Evolutionary conservation across 2,888 invertebrate species (phyloP).

Genomic region (Leucophora obtusa): DNA sequence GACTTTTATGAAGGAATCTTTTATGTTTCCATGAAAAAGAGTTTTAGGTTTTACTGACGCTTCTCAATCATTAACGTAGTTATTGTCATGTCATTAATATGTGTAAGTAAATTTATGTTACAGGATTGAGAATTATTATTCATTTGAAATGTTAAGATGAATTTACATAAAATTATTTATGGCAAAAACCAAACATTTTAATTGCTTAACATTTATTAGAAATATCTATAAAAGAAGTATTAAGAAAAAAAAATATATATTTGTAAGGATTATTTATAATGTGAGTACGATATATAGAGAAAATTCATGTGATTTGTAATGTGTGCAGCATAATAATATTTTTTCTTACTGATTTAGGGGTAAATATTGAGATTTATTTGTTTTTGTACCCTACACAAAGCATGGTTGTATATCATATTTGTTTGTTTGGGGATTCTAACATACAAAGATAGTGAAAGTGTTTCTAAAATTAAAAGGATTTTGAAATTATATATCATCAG

Average conservation of each 20-base stretch:
- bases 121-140: constrained; percentile 56
- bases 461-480: too few species aligned
- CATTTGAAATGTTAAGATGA: constrained; percentile 64
- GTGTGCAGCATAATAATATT: constrained; percentile 51
- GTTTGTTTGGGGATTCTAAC: too few species aligned
- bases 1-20: constrained; percentile 54
- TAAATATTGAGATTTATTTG: constrained; percentile 3
- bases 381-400: not conserved
- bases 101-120: constrained; percentile 32
- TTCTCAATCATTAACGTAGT: constrained; percentile 64
- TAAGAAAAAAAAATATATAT: not conserved
- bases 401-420: too few species aligned
- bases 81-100: constrained; percentile 63
- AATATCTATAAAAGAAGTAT: constrained; percentile 44
- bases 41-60: constrained; percentile 57
- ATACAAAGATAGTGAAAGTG: too few species aligned
- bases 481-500: too few species aligned
- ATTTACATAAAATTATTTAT: constrained; percentile 64
- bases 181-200: constrained; percentile 63
- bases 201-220: constrained; percentile 64
- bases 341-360: not conserved
- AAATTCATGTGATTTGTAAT: constrained; percentile 59
- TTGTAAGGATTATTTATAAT: constrained; percentile 33
- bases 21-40: constrained; percentile 32
- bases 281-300: constrained; percentile 49